Percentiles rank a stretch among this genome's conserved stretches.
phyloP scores from a whole-genome alignment of 2,113 vertebrate species.

The Amblyornis subalaris region DNA sequence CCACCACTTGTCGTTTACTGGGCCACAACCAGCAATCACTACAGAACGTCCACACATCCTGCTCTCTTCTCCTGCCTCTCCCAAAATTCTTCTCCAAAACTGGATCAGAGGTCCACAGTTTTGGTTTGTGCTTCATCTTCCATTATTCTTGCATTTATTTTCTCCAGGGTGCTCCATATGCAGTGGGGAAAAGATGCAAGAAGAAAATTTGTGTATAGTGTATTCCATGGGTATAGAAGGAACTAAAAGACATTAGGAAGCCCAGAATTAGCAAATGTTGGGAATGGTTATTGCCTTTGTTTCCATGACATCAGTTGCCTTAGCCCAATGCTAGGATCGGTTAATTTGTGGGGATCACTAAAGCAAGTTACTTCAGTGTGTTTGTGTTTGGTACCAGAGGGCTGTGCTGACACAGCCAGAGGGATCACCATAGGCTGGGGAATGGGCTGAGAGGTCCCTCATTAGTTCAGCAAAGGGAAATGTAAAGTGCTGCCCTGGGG shows the following conservation, averaged over 20 bases:
- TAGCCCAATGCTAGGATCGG: background rate
- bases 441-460: background rate
- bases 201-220: background rate
- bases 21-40: background rate
- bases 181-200: background rate
- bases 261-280: background rate
- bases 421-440: background rate
- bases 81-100: background rate
- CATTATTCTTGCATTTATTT: background rate
- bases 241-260: background rate
- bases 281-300: background rate
- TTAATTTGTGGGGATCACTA: background rate
- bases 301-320: background rate
- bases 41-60: background rate
- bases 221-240: background rate
- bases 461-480: background rate
- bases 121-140: background rate
- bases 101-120: background rate
- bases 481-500: background rate
- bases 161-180: background rate
- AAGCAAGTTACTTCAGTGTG: background rate
- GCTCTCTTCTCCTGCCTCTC: background rate
- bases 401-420: background rate
- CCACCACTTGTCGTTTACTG: background rate
- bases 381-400: background rate